Conservation (phyloP, 2,888 invertebrate genomes). For the Rotaria socialis region DNA sequence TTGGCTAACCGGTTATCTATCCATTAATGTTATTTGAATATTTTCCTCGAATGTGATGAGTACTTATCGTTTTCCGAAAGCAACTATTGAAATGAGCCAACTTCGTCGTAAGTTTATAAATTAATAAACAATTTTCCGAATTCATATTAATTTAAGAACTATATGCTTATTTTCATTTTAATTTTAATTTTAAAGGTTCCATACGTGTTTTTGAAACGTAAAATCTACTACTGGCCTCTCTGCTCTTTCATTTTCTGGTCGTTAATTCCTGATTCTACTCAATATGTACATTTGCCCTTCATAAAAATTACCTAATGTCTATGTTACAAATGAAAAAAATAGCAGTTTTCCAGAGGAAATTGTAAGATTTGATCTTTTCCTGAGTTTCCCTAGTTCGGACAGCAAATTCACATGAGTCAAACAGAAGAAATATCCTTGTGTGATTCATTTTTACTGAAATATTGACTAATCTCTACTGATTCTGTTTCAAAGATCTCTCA, state of each 20-base stretch:
- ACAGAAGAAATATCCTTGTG: not conserved
- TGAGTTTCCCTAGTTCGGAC: no score
- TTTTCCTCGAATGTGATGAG: no score
- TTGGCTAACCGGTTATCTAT: no score
- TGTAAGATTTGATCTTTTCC: not conserved
- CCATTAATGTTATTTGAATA: no score
- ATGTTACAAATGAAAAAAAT: no score
- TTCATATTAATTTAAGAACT: not conserved
- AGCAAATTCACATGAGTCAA: not conserved
- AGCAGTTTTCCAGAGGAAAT: not conserved
- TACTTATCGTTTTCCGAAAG: no score
- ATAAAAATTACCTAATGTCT: not conserved
- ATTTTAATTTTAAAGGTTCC: no score
- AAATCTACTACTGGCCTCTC: no score
- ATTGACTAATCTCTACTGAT: not conserved
- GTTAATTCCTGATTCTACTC: not conserved
- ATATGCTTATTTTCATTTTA: not conserved
- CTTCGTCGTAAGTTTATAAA: no score
- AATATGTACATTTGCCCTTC: not conserved
- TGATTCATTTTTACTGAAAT: not conserved
- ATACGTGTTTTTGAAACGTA: no score
- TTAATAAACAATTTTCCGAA: not conserved
- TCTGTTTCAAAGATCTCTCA: not conserved
- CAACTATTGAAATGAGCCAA: no score
- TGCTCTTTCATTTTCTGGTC: not conserved